Evolutionary conservation across 2,113 vertebrate genomes (phyloP).

Genomic region (Nasalis larvatus): DNA sequence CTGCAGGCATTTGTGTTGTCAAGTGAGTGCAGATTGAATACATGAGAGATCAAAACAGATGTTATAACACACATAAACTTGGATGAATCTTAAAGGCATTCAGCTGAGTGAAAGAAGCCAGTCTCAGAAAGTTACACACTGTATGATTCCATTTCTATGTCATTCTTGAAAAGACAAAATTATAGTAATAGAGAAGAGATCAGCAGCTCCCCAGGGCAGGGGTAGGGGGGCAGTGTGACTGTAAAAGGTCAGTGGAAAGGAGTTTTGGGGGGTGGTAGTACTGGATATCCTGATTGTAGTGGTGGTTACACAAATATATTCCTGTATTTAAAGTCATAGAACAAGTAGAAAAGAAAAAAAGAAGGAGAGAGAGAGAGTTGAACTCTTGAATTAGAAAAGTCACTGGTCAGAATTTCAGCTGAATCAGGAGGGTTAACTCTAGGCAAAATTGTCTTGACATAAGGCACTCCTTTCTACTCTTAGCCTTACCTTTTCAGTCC

Average conservation of each 20-base stretch:
- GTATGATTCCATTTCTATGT: background rate
- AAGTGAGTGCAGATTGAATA: background rate
- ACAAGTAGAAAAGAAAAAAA: background rate
- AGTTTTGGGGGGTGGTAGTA: background rate
- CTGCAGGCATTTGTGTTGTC: background rate
- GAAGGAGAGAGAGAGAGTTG: background rate
- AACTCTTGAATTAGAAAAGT: background rate
- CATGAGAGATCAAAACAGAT: background rate
- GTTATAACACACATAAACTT: background rate
- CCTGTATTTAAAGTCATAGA: background rate
- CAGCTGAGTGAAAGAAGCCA: conserved; percentile 48
- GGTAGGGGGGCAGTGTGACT: background rate
- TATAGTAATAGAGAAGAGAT: background rate
- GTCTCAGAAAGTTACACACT: background rate
- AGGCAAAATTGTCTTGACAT: background rate
- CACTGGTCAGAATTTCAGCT: background rate
- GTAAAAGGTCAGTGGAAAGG: background rate
- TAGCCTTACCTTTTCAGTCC: background rate
- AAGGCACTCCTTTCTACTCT: background rate
- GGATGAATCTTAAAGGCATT: conserved; percentile 10
- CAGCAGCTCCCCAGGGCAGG: background rate
- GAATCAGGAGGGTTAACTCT: background rate
- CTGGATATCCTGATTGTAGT: background rate
- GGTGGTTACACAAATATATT: background rate
- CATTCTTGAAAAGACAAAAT: conserved; percentile 34